Base-by-base conservation (phyloP, 2,888 invertebrate species). In the Spilosoma lubricipeda region DNA sequence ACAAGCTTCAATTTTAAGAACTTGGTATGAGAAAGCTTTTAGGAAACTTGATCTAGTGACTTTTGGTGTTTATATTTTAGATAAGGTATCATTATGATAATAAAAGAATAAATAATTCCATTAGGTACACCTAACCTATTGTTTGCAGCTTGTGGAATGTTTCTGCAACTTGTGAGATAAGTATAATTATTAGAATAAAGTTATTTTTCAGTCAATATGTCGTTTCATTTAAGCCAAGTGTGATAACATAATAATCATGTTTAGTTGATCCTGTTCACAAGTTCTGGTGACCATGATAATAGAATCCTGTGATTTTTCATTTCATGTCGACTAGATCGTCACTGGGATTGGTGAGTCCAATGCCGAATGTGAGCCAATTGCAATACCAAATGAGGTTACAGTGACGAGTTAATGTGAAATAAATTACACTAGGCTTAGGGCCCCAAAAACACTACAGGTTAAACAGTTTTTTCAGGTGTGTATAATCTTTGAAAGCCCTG, bases 141-240 rank as follows among this genome's bases (percentile, higher is more conserved):
- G 85, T 91, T 92, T 93, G 90, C 92, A 92, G 91, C 91, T 91
- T 93, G 90, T 89, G 89, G 89, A 89, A 88, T 85, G 82, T 89
- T 89, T 91, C 93, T 93, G 92, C 93, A 94, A 93, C 91, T 92
- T 93, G 90, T 93, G 91, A 92, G 90, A 90, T 93, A 93, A 94
- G 91, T 92, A 93, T 93, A 92, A 92, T 92, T 91, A 91, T 90
- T 95, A 94, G 94, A 95, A 94, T 95, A 95, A 94, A 95, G 92
- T 93, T 95, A 95, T 95, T 95, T 94, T 95, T 94, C 94, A 94
- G 93, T 94, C 93, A 88, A 77, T 72, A 66, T 84, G 86, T 83
- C 81, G 92, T 93, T 93, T 95, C 87, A 92, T 45, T 33, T n/a
- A 27, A 23, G 20, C 27, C 1, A 63, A 63, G 45, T n/a, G 0